These are phyloP conservation scores for Nasonia vitripennis DNA, from an alignment of 1,140 invertebrate genomes.

Conservation along the genomic window DNA sequence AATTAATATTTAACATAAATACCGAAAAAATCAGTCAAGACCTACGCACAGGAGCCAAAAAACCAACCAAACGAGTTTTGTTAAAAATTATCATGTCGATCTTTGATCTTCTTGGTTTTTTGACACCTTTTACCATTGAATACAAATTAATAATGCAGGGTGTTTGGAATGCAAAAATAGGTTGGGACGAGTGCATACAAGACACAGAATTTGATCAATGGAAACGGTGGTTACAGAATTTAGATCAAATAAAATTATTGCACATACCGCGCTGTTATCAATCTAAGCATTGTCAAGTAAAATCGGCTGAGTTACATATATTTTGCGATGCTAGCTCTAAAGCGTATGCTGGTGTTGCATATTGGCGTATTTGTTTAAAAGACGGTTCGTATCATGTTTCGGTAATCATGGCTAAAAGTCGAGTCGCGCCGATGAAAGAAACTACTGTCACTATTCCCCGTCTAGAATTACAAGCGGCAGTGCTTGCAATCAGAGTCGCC, in stretches of 20 bases:
- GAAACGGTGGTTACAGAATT: too few species aligned
- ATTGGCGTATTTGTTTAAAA: neutral
- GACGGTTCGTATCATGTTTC: neutral
- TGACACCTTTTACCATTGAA: slow-evolving; percentile 64
- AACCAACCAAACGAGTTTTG: slow-evolving; percentile 6
- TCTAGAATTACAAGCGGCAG: neutral
- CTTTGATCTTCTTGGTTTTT: slow-evolving; percentile 67
- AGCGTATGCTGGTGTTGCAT: neutral
- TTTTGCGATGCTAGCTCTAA: slow-evolving; percentile 4
- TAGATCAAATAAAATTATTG: neutral
- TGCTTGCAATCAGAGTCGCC: neutral
- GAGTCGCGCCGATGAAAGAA: neutral
- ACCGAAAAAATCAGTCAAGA: neutral
- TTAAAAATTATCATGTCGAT: slow-evolving; percentile 55
- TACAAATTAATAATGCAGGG: slow-evolving; percentile 67
- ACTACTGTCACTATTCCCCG: neutral
- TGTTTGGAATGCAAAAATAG: slow-evolving; percentile 54
- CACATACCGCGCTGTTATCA: neutral
- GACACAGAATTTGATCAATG: too few species aligned
- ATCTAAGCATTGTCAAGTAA: neutral
- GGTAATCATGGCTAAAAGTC: neutral
- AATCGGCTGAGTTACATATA: neutral
- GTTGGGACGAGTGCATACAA: slow-evolving; percentile 32
- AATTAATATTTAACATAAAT: neutral
- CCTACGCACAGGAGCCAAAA: neutral